Percentiles rank a stretch among this genome's conserved stretches.
phyloP scores from a whole-genome alignment of 2,797 vertebrate species.

The Pangasius djambal region DNA sequence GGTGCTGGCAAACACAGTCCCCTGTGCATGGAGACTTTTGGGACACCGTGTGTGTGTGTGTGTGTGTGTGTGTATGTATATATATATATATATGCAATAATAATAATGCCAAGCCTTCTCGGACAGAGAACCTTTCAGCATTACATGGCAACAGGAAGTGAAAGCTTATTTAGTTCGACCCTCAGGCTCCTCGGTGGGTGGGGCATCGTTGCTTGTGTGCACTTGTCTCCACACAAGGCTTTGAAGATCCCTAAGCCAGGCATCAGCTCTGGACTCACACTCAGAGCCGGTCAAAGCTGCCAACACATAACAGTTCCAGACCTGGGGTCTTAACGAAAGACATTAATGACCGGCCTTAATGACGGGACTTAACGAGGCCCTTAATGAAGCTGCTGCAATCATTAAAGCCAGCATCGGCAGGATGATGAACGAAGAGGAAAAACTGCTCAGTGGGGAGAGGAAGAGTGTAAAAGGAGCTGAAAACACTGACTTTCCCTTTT shows the following conservation, averaged over 20 bases:
- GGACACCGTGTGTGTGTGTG: too few species aligned
- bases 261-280: slow-evolving; percentile 41
- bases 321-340: slow-evolving; percentile 61
- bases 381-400: slow-evolving; percentile 80
- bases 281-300: slow-evolving; percentile 68
- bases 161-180: slow-evolving; percentile 3
- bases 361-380: slow-evolving; percentile 75
- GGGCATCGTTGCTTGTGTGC: slow-evolving; percentile 31
- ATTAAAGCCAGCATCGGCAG: slow-evolving; percentile 70
- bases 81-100: too few species aligned
- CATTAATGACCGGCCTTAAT: slow-evolving; percentile 56
- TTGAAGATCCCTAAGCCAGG: slow-evolving; percentile 31
- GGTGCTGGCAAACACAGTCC: too few species aligned
- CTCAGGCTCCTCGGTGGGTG: slow-evolving; percentile 27
- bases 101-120: neutral
- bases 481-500: neutral
- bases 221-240: slow-evolving; percentile 24
- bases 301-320: slow-evolving; percentile 64
- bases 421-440: slow-evolving; percentile 67
- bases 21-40: too few species aligned
- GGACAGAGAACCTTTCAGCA: neutral
- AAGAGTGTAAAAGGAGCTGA: slow-evolving; percentile 52
- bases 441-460: slow-evolving; percentile 44
- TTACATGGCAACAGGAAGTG: slow-evolving; percentile 1
- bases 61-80: too few species aligned